Conservation (phyloP, 2,888 invertebrate species). For the Crioceris asparagi region DNA sequence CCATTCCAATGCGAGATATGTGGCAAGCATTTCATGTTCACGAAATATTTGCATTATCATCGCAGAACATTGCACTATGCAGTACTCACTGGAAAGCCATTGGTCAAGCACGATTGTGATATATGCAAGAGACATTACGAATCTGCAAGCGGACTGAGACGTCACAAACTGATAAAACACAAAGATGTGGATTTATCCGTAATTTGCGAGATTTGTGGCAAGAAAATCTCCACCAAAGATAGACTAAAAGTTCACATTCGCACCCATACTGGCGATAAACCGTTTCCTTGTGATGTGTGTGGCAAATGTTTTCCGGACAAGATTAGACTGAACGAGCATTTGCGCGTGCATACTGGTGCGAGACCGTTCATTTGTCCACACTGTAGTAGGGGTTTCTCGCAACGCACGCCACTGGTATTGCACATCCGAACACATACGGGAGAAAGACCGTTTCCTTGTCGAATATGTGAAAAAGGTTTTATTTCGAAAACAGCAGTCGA, state of each 20-base stretch:
- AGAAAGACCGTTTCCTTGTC: slow-evolving; percentile 46
- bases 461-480: slow-evolving; percentile 31
- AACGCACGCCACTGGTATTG: slow-evolving; percentile 47
- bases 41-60: slow-evolving; percentile 43
- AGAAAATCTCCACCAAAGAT: slow-evolving; percentile 32
- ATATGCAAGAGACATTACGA: slow-evolving; percentile 33
- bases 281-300: slow-evolving; percentile 33
- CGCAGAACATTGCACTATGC: slow-evolving; percentile 41
- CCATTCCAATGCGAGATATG: slow-evolving; percentile 40
- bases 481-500: slow-evolving; percentile 33
- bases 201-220: slow-evolving; percentile 35
- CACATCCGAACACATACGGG: slow-evolving; percentile 52
- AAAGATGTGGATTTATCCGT: slow-evolving; percentile 40
- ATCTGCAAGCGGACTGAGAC: slow-evolving; percentile 26
- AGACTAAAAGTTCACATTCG: slow-evolving; percentile 33
- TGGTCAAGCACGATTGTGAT: slow-evolving; percentile 31
- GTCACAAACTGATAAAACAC: slow-evolving; percentile 31
- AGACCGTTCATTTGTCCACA: slow-evolving; percentile 35
- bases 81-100: slow-evolving; percentile 32
- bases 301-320: slow-evolving; percentile 42
- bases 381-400: slow-evolving; percentile 36
- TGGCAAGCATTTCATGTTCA: slow-evolving; percentile 42
- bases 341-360: slow-evolving; percentile 30
- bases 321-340: slow-evolving; percentile 34
- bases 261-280: slow-evolving; percentile 39